Evolutionary conservation across 2,888 invertebrate species (phyloP).

Genomic region (Orchesellides sinensis): DNA sequence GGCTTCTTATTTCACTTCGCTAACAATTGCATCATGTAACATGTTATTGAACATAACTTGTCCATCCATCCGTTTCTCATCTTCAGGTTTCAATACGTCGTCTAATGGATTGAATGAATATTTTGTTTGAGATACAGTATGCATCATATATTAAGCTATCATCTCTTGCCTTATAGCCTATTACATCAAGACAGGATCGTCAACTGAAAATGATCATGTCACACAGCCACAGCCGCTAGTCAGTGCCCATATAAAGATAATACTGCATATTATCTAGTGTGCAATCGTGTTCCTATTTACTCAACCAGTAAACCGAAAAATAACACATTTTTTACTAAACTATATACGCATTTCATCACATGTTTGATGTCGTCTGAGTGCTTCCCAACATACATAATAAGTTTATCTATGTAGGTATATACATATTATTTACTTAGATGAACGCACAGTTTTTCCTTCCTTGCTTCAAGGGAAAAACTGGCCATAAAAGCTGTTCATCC

Average conservation of each 20-base stretch:
- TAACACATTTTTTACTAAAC: not conserved
- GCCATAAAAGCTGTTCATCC: not conserved
- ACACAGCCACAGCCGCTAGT: too few relatives aligned
- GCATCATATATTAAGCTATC: too few relatives aligned
- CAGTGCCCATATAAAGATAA: too few relatives aligned
- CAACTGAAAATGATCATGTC: too few relatives aligned
- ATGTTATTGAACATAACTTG: not conserved
- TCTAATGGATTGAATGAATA: too few relatives aligned
- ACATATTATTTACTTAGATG: not conserved
- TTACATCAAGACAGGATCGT: too few relatives aligned
- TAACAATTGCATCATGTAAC: not conserved
- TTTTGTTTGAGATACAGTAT: too few relatives aligned
- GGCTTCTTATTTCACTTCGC: not conserved
- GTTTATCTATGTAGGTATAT: not conserved
- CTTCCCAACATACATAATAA: not conserved
- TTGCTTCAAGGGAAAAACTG: not conserved
- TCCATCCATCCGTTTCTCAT: not conserved
- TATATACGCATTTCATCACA: not conserved
- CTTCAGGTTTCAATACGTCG: too few relatives aligned
- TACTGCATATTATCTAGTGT: too few relatives aligned
- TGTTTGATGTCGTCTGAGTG: not conserved
- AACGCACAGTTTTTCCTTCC: not conserved
- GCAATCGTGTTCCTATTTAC: too few relatives aligned
- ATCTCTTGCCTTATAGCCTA: too few relatives aligned
- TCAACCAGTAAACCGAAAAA: not conserved